Percentiles rank a stretch among this genome's conserved stretches.
Evolutionary conservation across 1,140 invertebrate genomes (phyloP).

Genomic region (Acromyrmex charruanus): DNA sequence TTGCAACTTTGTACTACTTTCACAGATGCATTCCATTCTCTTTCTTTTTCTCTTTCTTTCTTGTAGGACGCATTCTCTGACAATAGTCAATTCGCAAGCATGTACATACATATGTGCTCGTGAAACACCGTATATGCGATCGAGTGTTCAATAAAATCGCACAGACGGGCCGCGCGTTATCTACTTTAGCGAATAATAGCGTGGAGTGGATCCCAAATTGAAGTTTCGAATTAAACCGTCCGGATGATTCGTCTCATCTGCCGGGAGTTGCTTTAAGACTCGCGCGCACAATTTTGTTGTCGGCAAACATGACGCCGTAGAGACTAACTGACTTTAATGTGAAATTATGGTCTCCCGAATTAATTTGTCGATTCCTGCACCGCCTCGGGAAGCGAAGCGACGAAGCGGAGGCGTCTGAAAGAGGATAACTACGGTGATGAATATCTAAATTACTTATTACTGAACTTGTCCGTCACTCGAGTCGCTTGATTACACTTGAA

Average conservation of each 20-base stretch:
- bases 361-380: constrained; percentile 49
- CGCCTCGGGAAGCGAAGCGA: neutral
- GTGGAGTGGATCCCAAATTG: constrained; percentile 77
- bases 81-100: constrained; percentile 44
- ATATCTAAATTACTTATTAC: constrained; percentile 59
- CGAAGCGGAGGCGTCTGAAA: neutral
- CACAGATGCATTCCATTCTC: neutral
- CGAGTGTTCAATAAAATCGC: constrained; percentile 59
- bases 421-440: constrained; percentile 44
- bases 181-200: constrained; percentile 72
- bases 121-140: constrained; percentile 33
- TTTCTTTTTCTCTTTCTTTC: constrained; percentile 9
- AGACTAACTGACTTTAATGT: constrained; percentile 63
- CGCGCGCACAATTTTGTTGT: constrained; percentile 67
- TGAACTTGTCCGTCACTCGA: constrained; percentile 1
- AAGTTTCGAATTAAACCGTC: constrained; percentile 83
- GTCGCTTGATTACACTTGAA: constrained; percentile 36
- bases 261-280: constrained; percentile 69
- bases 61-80: constrained; percentile 27
- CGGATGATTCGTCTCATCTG: constrained; percentile 78
- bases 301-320: constrained; percentile 72
- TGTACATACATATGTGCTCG: constrained; percentile 24
- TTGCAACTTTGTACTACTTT: constrained; percentile 7
- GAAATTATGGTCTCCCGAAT: constrained; percentile 61
- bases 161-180: constrained; percentile 67